These are phyloP conservation scores for Drosophila picticornis DNA, from an alignment of 2,888 invertebrate genomes.

Conservation along the genomic window DNA sequence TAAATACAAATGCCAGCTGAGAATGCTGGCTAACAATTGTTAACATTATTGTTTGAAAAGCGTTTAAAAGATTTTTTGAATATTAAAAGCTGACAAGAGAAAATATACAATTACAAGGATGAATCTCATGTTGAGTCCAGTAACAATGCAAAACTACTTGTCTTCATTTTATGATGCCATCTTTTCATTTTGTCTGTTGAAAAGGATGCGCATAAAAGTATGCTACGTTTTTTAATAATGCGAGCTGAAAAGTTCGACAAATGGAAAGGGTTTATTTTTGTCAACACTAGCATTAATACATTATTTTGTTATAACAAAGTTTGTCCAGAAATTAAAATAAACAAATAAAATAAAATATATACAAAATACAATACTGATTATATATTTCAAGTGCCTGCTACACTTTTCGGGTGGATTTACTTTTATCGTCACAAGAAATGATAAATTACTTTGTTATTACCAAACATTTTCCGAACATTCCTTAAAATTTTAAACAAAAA, in stretches of 20 bases:
- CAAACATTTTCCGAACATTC: background rate
- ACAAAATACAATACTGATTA: background rate
- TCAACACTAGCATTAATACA: background rate
- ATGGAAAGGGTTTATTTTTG: background rate
- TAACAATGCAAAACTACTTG: background rate
- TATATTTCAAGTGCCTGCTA: background rate
- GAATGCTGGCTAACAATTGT: background rate
- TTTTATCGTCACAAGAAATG: background rate
- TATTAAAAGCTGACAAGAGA: background rate
- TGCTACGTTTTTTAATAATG: background rate
- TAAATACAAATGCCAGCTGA: background rate
- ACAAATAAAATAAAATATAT: background rate
- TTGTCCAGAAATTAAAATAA: background rate
- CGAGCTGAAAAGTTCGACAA: background rate
- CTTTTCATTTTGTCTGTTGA: background rate
- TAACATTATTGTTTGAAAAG: background rate
- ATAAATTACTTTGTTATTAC: background rate
- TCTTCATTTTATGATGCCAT: background rate
- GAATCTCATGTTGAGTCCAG: background rate
- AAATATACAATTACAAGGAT: background rate
- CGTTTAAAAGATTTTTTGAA: background rate
- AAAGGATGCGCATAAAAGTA: background rate
- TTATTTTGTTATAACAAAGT: background rate
- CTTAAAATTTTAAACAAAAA: background rate
- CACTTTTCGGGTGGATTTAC: background rate